Evolutionary conservation across 2,888 invertebrate species (phyloP), one percentile per base, ranked within the genome.

Genomic region (Lochmaea crataegi): DNA sequence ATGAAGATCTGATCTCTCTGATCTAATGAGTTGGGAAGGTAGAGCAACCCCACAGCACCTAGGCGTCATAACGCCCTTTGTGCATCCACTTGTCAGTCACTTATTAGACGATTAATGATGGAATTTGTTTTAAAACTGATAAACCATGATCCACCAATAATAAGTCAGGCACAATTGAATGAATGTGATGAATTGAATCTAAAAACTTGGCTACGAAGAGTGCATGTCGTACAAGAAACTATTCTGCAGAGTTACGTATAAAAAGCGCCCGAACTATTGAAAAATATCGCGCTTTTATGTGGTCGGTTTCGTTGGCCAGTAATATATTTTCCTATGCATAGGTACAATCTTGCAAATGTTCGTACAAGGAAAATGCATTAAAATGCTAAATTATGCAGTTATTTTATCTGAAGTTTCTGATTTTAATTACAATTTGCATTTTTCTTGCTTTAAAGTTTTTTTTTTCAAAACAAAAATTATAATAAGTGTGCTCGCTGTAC

Each of bases 331-430:
- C 38, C 48, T 57, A 63, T 42, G 63, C 65, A 71, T 60, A 68
- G 64, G 74, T 68, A 65, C 71, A 69, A 68, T 74, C 75, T 76
- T 71, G 66, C 53, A 48, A 74, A 65, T 68, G 65, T 65, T 68
- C 51, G 51, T 72, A 74, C 73, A 76, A 63, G 45, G 65, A 53
- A 74, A 76, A 71, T 68, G 68, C 75, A 76, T 76, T 74, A 74
- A 63, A 56, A 53, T 66, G 53, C 57, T 75, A 65, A 75, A 65
- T 75, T 68, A 72, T 72, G 67, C 70, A 72, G 70, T 75, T 72
- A 72, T 75, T 72, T 66, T 65, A 61, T 65, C 56, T 68, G 32
- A 45, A 65, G 10, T 56, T 70, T 70, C 42, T 57, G 18, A 70
- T 56, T 70, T 69, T 61, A 69, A 69, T 69, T 63, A 56, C 41